These are phyloP conservation scores for Epistrophe grossulariae DNA, from an alignment of 2,888 invertebrate species.

Conservation along the genomic window DNA sequence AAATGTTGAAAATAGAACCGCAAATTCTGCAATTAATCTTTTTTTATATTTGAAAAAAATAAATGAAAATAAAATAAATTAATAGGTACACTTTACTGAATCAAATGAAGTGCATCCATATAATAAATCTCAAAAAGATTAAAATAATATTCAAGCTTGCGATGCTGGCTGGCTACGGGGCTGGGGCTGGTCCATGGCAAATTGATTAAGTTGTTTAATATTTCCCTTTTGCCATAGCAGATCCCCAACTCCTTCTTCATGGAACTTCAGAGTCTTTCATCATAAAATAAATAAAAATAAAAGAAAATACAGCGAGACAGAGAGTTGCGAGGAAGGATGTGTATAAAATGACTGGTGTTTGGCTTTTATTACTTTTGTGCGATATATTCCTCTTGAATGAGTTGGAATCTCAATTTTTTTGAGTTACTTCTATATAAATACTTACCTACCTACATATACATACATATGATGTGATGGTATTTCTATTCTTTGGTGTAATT, in stretches of 20 bases:
- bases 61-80: constrained; percentile 5
- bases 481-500: constrained; percentile 65
- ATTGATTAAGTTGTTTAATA: constrained; percentile 72
- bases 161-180: no score
- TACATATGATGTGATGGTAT: background rate
- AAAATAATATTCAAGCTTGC: constrained; percentile 65
- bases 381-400: constrained; percentile 34
- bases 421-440: background rate
- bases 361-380: constrained; percentile 55
- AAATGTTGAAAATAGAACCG: constrained; percentile 35
- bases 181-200: constrained; percentile 68
- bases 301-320: background rate
- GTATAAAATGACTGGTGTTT: constrained; percentile 28
- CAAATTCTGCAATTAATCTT: constrained; percentile 2
- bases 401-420: background rate
- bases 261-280: background rate
- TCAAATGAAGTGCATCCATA: constrained; percentile 73
- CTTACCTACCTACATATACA: no score
- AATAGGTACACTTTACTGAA: constrained; percentile 45
- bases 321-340: constrained; percentile 25
- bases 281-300: constrained; percentile 14
- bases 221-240: constrained; percentile 15
- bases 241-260: constrained; percentile 5
- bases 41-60: background rate
- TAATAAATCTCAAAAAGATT: constrained; percentile 61